Evolutionary conservation across 2,888 invertebrate species (phyloP).

Genomic region (Exocentrus adspersus): DNA sequence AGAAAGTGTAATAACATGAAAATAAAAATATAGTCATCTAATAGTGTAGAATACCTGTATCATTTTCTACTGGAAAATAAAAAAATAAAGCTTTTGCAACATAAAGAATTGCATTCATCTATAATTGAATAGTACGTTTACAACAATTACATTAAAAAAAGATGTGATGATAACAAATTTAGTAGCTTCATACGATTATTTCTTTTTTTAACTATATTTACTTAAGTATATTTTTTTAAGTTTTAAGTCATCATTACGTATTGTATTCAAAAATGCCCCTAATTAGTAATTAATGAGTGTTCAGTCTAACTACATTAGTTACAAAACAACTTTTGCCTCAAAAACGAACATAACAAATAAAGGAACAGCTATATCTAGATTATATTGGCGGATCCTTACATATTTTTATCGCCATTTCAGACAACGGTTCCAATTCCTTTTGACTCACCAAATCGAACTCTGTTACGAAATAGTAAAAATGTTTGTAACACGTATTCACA

Average conservation of each 20-base stretch:
- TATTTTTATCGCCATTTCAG: conserved; percentile 78
- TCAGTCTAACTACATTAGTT: conserved; percentile 10
- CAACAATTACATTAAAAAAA: too few species aligned
- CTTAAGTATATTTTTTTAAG: too few species aligned
- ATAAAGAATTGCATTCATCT: too few species aligned
- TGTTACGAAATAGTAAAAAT: conserved; percentile 91
- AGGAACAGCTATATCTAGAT: conserved; percentile 5
- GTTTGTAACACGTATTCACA: conserved; percentile 94
- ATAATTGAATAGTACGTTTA: too few species aligned
- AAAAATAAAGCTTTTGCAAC: too few species aligned
- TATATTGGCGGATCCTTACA: conserved; percentile 67
- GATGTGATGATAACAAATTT: too few species aligned
- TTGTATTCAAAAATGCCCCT: conserved; percentile 14
- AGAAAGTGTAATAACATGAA: conserved; percentile 2
- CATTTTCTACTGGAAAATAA: too few species aligned
- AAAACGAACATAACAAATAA: conserved; percentile 15
- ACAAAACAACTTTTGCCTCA: not conserved
- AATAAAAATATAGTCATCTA: not conserved
- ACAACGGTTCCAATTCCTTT: conserved; percentile 87
- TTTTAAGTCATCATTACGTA: not conserved
- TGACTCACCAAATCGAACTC: conserved; percentile 85
- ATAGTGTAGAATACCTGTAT: not conserved
- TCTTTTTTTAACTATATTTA: too few species aligned
- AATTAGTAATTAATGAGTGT: conserved; percentile 12
- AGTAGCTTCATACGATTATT: too few species aligned